Percentiles rank a stretch among this genome's conserved stretches.
These are phyloP conservation scores for Amphilophus citrinellus DNA, from an alignment of 2,113 vertebrate genomes.

Conservation along the genomic window DNA sequence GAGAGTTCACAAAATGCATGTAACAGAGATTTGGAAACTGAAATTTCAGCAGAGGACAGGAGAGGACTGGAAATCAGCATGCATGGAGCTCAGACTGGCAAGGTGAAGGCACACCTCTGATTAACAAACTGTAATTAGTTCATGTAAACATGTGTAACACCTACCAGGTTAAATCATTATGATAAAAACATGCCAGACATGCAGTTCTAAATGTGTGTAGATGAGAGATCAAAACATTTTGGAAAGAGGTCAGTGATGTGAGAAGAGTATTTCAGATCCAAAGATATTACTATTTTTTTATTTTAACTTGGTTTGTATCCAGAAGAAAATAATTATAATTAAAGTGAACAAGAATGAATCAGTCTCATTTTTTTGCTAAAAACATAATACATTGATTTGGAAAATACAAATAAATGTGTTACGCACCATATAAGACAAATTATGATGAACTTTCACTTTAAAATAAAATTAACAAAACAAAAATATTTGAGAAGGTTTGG, in stretches of 20 bases:
- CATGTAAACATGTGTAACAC: background rate
- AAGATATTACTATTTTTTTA: background rate
- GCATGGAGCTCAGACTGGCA: background rate
- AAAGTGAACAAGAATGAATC: background rate
- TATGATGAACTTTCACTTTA: no score
- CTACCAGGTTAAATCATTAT: background rate
- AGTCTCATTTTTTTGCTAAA: background rate
- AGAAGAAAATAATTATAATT: background rate
- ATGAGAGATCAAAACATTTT: background rate
- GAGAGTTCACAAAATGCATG: background rate
- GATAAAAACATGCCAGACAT: background rate
- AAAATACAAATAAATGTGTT: no score
- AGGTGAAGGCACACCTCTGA: background rate
- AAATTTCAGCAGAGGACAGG: background rate
- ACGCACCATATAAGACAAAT: no score
- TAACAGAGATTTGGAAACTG: background rate
- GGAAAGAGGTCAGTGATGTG: background rate
- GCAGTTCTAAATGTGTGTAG: background rate
- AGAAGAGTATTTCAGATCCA: background rate
- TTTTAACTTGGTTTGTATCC: background rate
- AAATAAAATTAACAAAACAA: background rate
- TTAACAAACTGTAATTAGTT: background rate
- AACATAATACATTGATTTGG: no score
- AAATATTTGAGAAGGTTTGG: slow-evolving; percentile 5
- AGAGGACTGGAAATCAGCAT: background rate